These are phyloP conservation scores for Acleris emargana DNA, from an alignment of 2,888 invertebrate genomes.

Conservation along the genomic window DNA sequence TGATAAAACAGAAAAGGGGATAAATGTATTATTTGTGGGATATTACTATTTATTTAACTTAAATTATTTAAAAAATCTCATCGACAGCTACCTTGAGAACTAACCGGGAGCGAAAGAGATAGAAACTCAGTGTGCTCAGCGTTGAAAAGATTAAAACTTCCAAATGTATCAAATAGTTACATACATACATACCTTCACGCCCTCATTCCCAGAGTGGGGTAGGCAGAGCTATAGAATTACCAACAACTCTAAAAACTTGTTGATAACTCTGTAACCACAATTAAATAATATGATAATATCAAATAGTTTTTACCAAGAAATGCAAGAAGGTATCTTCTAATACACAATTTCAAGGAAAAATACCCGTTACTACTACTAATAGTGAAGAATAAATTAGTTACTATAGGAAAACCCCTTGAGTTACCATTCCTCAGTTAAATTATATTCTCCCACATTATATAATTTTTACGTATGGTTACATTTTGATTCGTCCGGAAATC, in stretches of 20 bases:
- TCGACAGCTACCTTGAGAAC: constrained; percentile 77
- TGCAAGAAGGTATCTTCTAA: not conserved
- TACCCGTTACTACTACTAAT: too few species aligned
- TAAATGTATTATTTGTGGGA: constrained; percentile 54
- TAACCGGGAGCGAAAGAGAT: constrained; percentile 81
- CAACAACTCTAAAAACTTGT: too few species aligned
- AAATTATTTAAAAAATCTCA: constrained; percentile 60
- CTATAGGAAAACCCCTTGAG: too few species aligned
- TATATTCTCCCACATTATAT: not conserved
- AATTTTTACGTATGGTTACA: not conserved
- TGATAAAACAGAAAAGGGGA: constrained; percentile 41
- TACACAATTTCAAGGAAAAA: too few species aligned
- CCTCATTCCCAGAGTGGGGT: too few species aligned
- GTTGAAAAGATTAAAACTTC: constrained; percentile 34
- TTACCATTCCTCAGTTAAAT: not conserved
- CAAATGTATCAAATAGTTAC: constrained; percentile 34
- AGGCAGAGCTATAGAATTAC: too few species aligned
- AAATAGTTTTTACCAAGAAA: not conserved
- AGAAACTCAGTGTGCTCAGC: constrained; percentile 56
- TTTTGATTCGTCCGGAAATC: constrained; percentile 14
- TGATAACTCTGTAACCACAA: too few species aligned
- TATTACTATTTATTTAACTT: constrained; percentile 51
- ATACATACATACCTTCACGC: too few species aligned
- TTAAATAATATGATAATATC: too few species aligned
- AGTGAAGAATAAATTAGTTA: too few species aligned